Percentiles rank a stretch among this genome's conserved stretches.
phyloP scores from a whole-genome alignment of 2,888 invertebrate genomes.

The Bruchidius siliquastri region DNA sequence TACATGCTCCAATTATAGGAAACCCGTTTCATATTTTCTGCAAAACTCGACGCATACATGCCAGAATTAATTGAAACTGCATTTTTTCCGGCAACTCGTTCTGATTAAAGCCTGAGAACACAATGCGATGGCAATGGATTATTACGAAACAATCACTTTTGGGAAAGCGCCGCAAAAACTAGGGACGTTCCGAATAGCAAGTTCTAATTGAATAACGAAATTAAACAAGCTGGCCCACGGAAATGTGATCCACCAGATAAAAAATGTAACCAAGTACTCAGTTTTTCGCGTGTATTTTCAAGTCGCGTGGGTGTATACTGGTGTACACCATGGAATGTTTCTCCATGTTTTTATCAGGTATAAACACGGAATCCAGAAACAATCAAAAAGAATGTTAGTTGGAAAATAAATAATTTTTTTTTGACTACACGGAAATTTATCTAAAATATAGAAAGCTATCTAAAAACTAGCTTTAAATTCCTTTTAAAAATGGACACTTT shows the following conservation, averaged over 20 bases:
- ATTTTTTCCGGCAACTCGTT: background rate
- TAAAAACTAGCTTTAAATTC: too few relatives aligned
- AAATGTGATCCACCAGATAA: background rate
- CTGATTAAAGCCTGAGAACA: background rate
- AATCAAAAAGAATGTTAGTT: too few relatives aligned
- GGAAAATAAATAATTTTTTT: too few relatives aligned
- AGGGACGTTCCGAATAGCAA: background rate
- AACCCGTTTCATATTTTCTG: constrained; percentile 1
- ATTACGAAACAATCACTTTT: background rate
- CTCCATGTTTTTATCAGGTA: too few relatives aligned
- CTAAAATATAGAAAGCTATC: too few relatives aligned
- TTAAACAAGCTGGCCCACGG: background rate
- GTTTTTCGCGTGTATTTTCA: too few relatives aligned
- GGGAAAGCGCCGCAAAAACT: background rate
- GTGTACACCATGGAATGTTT: too few relatives aligned
- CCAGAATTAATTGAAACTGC: constrained; percentile 3
- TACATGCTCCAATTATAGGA: constrained; percentile 1
- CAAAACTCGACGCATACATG: background rate
- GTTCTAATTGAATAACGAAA: background rate
- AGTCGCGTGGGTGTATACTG: too few relatives aligned
- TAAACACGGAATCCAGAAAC: too few relatives aligned
- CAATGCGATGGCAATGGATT: background rate
- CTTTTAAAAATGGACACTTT: too few relatives aligned
- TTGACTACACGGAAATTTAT: too few relatives aligned
- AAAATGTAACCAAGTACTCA: background rate